Conservation (phyloP, 2,888 invertebrate species). For the Phragmatobia fuliginosa region DNA sequence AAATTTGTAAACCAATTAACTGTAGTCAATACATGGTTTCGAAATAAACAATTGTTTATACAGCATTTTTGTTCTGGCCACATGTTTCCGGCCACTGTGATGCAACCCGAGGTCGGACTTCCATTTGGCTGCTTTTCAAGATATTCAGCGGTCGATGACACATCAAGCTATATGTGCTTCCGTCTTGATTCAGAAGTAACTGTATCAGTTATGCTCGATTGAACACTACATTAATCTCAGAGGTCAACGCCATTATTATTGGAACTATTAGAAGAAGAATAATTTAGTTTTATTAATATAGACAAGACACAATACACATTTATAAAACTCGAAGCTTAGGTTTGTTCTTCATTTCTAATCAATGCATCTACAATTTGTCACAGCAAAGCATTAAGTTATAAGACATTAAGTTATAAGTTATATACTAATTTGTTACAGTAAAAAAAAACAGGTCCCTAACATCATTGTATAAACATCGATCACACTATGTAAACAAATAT, state of each 20-base stretch:
- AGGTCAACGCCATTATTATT: slow-evolving; percentile 37
- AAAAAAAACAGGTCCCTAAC: no score
- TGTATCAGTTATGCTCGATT: slow-evolving; percentile 24
- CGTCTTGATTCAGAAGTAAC: slow-evolving; percentile 35
- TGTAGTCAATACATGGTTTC: slow-evolving; percentile 17
- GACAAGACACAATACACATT: no score
- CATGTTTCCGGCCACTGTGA: slow-evolving; percentile 56
- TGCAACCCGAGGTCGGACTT: slow-evolving; percentile 48
- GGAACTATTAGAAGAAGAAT: background rate
- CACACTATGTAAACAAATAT: no score
- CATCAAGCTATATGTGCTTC: slow-evolving; percentile 35
- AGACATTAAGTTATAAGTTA: background rate
- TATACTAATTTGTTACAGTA: background rate
- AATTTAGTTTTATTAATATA: background rate
- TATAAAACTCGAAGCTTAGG: background rate
- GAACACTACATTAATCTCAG: slow-evolving; percentile 1
- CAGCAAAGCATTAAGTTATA: no score
- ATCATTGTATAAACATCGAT: no score
- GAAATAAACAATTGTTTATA: slow-evolving; percentile 52
- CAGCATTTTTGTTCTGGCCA: slow-evolving; percentile 53
- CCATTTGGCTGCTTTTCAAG: slow-evolving; percentile 63
- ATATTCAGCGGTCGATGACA: slow-evolving; percentile 58
- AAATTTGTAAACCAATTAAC: background rate
- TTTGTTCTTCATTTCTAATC: background rate
- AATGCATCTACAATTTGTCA: no score